Base-by-base conservation (phyloP, 2,888 invertebrate genomes). In the Eupelmus urozonus region DNA sequence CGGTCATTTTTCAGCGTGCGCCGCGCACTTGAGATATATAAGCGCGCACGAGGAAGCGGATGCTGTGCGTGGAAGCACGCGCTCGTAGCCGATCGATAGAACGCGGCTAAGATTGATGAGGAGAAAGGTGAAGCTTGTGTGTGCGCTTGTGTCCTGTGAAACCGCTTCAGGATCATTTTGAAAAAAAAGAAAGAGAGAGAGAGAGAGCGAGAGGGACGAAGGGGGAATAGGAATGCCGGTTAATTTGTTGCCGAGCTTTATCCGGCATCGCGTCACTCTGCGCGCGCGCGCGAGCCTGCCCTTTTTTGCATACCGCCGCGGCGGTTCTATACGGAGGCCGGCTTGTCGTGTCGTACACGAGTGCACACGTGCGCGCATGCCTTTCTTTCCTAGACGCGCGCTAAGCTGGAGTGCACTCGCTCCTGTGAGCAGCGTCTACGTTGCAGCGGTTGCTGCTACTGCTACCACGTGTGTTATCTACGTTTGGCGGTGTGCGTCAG, bases 61-160 rank as follows among this genome's bases (percentile, higher is more conserved):
- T 49, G 49, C 34, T 55, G 70, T 23, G 59, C 18, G 25, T 23
- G 66, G 49, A 55, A 55, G 34, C 55, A 45, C 45, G 45, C 45
- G n/a, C n/a, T n/a, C n/a, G 13, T 2, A 45, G 63, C 5, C 40
- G 73, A 73, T 73, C 63, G 66, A 74, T 74, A 74, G 66, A 74
- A 66, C 45, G 16, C 53, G 69, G 63, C 29, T 40, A 62, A 75
- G 75, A 74, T 74, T 74, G 73, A 74, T 66, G 73, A 74, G 73
- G 59, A 74, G 65, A 74, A 74, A 74, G 73, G 73, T 55, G 42
- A 72, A 63, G 45, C 55, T n/a, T n/a, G n/a, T n/a, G n/a, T n/a
- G n/a, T n/a, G n/a, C n/a, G n/a, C 62, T n/a, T 20, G 55, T 25
- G 40, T 49, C 34, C 40, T 11, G 51, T 18, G 62, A 71, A 71